Base-by-base conservation (phyloP, 2,888 invertebrate species). In the Rhaphigaster nebulosa region DNA sequence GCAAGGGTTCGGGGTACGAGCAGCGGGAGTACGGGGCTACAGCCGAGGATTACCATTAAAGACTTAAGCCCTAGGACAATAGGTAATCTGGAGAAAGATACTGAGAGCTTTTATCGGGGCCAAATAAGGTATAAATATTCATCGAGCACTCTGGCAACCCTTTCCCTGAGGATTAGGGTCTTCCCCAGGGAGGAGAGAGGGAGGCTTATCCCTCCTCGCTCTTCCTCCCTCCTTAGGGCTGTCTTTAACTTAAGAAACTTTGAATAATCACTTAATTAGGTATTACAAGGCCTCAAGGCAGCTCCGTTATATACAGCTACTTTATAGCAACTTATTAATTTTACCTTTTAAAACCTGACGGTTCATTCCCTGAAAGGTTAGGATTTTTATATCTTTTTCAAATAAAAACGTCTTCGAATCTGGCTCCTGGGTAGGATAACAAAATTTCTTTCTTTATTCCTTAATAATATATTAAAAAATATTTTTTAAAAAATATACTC, bases 111-210 rank as follows among this genome's bases (percentile, higher is more conserved):
- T 91, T 91, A 91, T 91, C 91, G 91, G 90, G 90, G 91, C 91
- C 92, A 92, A 92, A 92, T 92, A 92, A 92, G 90, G 91, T 92
- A 92, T 92, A 92, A 92, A 92, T 92, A 92, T 92, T 92, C 92
- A 92, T 92, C 91, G 92, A 89, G 91, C 91, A 91, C 91, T 92
- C 91, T 87, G 88, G 38, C 88, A 87, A 80, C 90, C 90, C 89
- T 89, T 89, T 89, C 89, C 87, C 54, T 26, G 26, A 70, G 89
- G 89, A 89, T 89, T 89, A 89, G 52, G 89, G 89, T 70, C 70
- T 52, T 89, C 76, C 76, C 45, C 38, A 76, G 89, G 89, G 89
- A 76, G 89, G 76, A 76, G 89, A 76, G 89, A 76, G 89, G 76
- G 26, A 15, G 50, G 41, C 34, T 89, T 29, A 76, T 41, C 65